Conservation (phyloP, 2,113 vertebrate species). For the Nothocercus julius region DNA sequence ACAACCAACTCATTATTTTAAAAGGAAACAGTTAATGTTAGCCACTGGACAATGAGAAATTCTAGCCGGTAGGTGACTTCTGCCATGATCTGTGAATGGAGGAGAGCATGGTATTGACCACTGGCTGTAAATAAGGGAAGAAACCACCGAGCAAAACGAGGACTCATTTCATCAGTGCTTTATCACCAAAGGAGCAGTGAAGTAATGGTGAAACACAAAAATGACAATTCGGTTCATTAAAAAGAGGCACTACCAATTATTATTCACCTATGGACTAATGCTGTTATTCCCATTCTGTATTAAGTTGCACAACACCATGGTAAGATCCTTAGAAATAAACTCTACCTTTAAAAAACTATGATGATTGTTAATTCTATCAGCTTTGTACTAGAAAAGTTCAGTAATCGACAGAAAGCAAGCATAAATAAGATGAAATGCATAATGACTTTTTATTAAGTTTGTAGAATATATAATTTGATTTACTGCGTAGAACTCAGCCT, state of each 20-base stretch:
- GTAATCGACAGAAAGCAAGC: neutral
- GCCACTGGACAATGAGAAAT: neutral
- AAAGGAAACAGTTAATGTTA: neutral
- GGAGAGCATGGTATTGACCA: neutral
- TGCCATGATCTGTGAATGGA: neutral
- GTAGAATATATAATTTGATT: neutral
- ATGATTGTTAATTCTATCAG: neutral
- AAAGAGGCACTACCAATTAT: constrained; percentile 24
- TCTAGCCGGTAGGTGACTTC: neutral
- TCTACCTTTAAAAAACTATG: too few species aligned
- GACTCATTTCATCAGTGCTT: neutral
- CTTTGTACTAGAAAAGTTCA: neutral
- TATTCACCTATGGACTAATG: neutral
- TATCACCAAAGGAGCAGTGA: neutral
- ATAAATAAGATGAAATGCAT: neutral
- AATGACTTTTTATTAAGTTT: neutral
- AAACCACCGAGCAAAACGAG: neutral
- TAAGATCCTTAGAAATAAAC: neutral
- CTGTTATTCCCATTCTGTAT: neutral
- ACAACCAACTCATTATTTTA: neutral
- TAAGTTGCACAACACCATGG: too few species aligned
- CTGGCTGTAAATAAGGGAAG: neutral
- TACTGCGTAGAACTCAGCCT: neutral
- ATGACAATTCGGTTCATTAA: constrained; percentile 20
- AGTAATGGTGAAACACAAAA: neutral